These are phyloP conservation scores for Mergus octosetaceus DNA, from an alignment of 2,797 vertebrate species.

Conservation along the genomic window DNA sequence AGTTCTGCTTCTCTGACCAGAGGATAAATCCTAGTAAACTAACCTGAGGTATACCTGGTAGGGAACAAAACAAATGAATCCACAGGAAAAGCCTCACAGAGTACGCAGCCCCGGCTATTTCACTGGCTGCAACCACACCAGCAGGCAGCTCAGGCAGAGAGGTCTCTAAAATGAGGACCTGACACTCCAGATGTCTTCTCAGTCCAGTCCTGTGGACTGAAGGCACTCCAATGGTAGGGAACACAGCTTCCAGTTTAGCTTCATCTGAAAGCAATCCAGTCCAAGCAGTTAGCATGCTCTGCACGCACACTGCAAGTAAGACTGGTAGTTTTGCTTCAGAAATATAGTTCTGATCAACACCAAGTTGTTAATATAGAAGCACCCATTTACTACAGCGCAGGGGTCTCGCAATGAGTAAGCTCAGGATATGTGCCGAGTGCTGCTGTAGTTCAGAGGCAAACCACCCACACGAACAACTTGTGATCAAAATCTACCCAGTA, in stretches of 20 bases:
- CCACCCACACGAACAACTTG: not conserved
- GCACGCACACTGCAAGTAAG: not conserved
- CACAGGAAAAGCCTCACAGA: not conserved
- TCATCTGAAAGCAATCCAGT: no score
- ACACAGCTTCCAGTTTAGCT: no score
- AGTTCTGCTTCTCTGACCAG: not conserved
- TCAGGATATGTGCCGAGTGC: not conserved
- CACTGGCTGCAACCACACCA: not conserved
- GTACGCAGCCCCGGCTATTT: not conserved
- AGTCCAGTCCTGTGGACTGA: not conserved
- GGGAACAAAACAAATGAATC: not conserved
- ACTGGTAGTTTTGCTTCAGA: not conserved
- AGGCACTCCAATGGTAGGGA: no score
- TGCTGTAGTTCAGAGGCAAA: not conserved
- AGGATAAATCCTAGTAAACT: not conserved
- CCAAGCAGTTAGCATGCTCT: not conserved
- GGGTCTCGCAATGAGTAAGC: not conserved
- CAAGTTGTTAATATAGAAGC: not conserved
- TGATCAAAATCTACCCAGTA: not conserved
- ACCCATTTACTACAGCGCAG: not conserved
- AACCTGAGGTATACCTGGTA: not conserved
- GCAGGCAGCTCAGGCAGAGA: not conserved
- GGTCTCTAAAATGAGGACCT: not conserved
- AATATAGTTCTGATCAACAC: not conserved
- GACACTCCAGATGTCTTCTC: not conserved